Evolutionary conservation across 2,113 vertebrate genomes (phyloP), one percentile per base, ranked within the genome.

Genomic region (Pleuronectes platessa): DNA sequence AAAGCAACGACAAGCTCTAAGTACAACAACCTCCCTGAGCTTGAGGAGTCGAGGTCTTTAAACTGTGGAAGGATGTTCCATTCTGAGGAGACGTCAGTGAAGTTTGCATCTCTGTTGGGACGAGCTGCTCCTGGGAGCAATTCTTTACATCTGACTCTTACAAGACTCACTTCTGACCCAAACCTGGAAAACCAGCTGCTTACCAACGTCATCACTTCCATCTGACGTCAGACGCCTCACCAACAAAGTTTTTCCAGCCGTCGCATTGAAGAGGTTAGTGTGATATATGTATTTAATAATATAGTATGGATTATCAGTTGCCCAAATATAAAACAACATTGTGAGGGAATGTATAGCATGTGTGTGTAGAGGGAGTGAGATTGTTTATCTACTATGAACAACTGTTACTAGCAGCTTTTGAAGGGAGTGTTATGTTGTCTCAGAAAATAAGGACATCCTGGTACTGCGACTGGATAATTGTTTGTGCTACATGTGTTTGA

Each of bases 391-490:
- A 62, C 59, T 2, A 68, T 53, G 55, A 71, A 23, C 24, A 21
- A 11, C 35, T 61, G 31, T 31, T 31, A 2, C 31, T 31, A 31
- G 31, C 6, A 63, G 74, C 54, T 31, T 15, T 62, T 47, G 61
- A 3, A n/a, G 40, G 60, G 62, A 64, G 81, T 72, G 78, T 61
- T 59, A 24, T 74, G 68, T 83, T 77, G 20, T 31, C 63, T 74
- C 31, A 85, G 47, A 84, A 51, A 3, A 56, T 53, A 65, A 45
- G 31, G 23, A 60, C 58, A 68, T 81, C 83, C 79, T 76, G 31
- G 26, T 71, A 51, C 26, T 60, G 9, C 42, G 14, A 59, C 67
- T 63, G 24, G 76, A 61, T 63, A 60, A 2, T 12, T 49, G 5
- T 37, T 23, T 61, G 5, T 10, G 15, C 15, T 40, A 64, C 15